phyloP scores from a whole-genome alignment of 2,888 invertebrate species.

The Agrochola lychnidis region DNA sequence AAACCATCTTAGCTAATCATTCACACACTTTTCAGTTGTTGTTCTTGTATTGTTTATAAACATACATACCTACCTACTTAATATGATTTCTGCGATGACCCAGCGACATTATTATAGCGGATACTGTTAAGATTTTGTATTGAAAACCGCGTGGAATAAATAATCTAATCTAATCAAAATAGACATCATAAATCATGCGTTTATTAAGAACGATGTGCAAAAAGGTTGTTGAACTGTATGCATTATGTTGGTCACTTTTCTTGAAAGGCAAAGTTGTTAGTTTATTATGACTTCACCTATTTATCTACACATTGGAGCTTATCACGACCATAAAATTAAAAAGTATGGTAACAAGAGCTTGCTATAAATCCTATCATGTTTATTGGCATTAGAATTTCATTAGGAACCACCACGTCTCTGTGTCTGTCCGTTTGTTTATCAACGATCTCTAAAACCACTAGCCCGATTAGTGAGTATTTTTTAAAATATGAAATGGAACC shows the following conservation, averaged over 20 bases:
- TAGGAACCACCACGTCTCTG: no score
- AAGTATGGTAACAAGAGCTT: neutral
- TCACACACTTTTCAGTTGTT: neutral
- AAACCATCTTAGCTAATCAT: neutral
- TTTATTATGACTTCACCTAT: neutral
- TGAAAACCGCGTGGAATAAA: neutral
- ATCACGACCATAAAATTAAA: neutral
- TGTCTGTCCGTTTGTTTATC: neutral
- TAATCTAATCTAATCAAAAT: slow-evolving; percentile 15
- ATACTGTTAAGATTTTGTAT: slow-evolving; percentile 11
- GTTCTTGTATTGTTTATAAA: slow-evolving; percentile 4
- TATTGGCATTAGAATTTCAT: no score
- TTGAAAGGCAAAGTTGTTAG: neutral
- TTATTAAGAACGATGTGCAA: slow-evolving; percentile 11
- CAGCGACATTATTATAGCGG: neutral
- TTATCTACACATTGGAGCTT: neutral
- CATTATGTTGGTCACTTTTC: neutral
- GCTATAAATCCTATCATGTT: neutral
- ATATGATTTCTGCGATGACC: neutral
- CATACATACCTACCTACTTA: neutral
- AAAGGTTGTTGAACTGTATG: slow-evolving; percentile 19
- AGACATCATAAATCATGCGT: slow-evolving; percentile 1
- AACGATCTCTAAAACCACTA: neutral
- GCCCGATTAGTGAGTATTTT: no score
- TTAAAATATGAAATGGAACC: no score